These are phyloP conservation scores for Paraplagusia blochii DNA, from an alignment of 2,113 vertebrate genomes.

Conservation along the genomic window DNA sequence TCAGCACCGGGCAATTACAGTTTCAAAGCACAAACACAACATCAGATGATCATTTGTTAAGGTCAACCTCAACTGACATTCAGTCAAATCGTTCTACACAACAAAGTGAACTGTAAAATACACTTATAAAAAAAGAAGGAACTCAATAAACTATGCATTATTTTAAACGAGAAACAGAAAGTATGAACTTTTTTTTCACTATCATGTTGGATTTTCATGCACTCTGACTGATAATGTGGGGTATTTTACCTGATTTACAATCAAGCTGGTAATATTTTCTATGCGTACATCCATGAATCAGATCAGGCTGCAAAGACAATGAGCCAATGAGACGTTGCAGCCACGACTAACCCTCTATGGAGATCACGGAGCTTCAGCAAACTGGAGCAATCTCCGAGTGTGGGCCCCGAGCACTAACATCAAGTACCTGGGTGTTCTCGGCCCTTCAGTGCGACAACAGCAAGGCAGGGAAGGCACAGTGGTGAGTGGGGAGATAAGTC, in stretches of 20 bases:
- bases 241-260: constrained; percentile 49
- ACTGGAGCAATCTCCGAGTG: constrained; percentile 22
- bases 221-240: constrained; percentile 25
- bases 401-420: constrained; percentile 36
- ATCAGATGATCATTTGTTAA: constrained; percentile 58
- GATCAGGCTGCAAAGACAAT: constrained; percentile 19
- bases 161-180: too few species aligned
- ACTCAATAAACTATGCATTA: constrained; percentile 20
- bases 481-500: constrained; percentile 57
- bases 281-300: constrained; percentile 24
- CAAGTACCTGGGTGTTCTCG: constrained; percentile 25
- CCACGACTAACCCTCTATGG: constrained; percentile 33
- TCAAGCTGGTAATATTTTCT: constrained; percentile 13
- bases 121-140: constrained; percentile 45
- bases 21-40: constrained; percentile 37
- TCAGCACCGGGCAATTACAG: constrained; percentile 36
- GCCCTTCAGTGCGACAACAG: constrained; percentile 55
- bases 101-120: constrained; percentile 45
- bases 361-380: constrained; percentile 26
- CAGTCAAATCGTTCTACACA: constrained; percentile 48
- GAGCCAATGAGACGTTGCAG: constrained; percentile 28
- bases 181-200: constrained; percentile 21
- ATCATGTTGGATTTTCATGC: constrained; percentile 38
- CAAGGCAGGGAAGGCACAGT: constrained; percentile 64
- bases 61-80: constrained; percentile 63